A percentile compares a stretch with the other conserved stretches of the same genome.
phyloP scores from a whole-genome alignment of 2,888 invertebrate genomes.

The Tipula lateralis region DNA sequence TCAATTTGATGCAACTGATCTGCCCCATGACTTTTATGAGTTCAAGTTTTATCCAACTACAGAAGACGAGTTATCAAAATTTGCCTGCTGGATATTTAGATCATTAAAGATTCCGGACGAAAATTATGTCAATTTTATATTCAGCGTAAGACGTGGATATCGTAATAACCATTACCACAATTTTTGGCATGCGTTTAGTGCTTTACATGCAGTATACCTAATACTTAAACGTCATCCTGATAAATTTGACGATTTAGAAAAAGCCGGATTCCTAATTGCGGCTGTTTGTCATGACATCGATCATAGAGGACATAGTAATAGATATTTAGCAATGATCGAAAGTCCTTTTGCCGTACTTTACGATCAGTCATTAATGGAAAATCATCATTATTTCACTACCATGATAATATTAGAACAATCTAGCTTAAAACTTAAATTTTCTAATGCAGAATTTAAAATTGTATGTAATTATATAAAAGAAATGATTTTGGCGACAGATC shows the following conservation, averaged over 20 bases:
- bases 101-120: neutral
- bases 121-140: constrained; percentile 44
- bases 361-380: neutral
- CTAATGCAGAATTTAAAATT: neutral
- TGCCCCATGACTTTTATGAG: neutral
- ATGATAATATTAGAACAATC: neutral
- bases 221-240: neutral
- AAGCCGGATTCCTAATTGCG: constrained; percentile 38
- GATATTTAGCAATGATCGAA: neutral
- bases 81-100: neutral
- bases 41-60: neutral
- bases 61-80: neutral
- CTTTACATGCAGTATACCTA: constrained; percentile 54
- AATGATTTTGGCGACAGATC: constrained; percentile 26
- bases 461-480: neutral
- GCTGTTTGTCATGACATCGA: constrained; percentile 41
- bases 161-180: constrained; percentile 58
- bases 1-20: neutral
- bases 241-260: neutral
- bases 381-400: constrained; percentile 13
- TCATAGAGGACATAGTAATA: neutral
- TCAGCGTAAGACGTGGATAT: constrained; percentile 52
- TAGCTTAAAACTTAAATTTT: neutral
- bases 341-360: neutral
- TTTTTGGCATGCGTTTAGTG: constrained; percentile 59